These are phyloP conservation scores for Malurus elegans DNA, from an alignment of 2,113 vertebrate species.

Conservation along the genomic window DNA sequence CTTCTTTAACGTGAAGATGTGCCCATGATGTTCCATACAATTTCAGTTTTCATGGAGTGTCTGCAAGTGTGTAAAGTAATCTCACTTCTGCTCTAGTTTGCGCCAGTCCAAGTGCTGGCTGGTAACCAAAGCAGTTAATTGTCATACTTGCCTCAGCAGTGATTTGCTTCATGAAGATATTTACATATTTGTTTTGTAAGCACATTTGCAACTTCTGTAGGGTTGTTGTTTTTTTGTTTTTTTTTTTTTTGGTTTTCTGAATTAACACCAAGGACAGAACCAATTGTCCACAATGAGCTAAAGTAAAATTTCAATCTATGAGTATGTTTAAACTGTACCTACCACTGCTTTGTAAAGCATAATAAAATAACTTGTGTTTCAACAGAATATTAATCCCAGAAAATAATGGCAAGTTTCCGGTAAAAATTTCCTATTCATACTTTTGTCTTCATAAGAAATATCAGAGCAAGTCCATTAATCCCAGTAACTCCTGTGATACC, in stretches of 20 bases:
- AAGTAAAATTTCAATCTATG: neutral
- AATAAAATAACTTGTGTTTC: neutral
- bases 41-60: neutral
- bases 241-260: neutral
- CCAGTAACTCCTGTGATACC: neutral
- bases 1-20: neutral
- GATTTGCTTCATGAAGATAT: neutral
- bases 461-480: neutral
- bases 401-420: neutral
- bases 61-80: neutral
- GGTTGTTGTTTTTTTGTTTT: too few species aligned
- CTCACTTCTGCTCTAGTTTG: neutral
- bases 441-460: neutral
- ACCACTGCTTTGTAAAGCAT: neutral
- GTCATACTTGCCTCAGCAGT: neutral
- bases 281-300: neutral
- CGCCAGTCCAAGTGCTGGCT: neutral
- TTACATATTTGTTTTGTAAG: neutral
- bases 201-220: neutral
- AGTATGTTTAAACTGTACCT: neutral
- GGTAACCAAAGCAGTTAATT: neutral
- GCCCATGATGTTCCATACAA: neutral
- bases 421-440: neutral
- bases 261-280: neutral
- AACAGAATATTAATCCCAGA: neutral